A percentile compares a stretch with the other conserved stretches of the same genome.
phyloP scores from a whole-genome alignment of 2,888 invertebrate species.

The Ryuthela nishihirai region DNA sequence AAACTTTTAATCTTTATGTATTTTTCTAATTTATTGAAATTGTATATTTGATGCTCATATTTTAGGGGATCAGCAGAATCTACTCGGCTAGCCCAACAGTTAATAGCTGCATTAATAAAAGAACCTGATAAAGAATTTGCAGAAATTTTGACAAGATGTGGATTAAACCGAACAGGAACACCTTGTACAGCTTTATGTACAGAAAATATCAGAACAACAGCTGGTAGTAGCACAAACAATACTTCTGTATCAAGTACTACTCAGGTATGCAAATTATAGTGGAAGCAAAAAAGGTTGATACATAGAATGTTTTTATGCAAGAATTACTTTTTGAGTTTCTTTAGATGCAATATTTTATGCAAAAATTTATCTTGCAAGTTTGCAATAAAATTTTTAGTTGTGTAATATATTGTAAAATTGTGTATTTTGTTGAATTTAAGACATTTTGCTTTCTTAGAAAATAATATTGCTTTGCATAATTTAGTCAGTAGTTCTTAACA shows the following conservation, averaged over 20 bases:
- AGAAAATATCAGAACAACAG: slow-evolving; percentile 11
- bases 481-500: too few species aligned
- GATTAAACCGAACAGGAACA: slow-evolving; percentile 48
- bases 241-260: slow-evolving; percentile 7
- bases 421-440: too few species aligned
- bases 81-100: slow-evolving; percentile 82
- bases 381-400: too few species aligned
- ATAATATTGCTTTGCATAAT: too few species aligned
- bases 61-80: slow-evolving; percentile 81
- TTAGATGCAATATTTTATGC: too few species aligned
- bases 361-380: too few species aligned
- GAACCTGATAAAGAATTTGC: slow-evolving; percentile 91
- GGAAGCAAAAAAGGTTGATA: too few species aligned
- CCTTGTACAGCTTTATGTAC: slow-evolving; percentile 1
- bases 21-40: not conserved
- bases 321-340: too few species aligned
- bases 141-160: slow-evolving; percentile 70
- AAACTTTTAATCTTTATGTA: not conserved
- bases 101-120: slow-evolving; percentile 87
- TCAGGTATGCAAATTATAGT: not conserved
- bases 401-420: too few species aligned
- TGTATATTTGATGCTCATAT: slow-evolving; percentile 34
- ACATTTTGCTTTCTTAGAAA: too few species aligned
- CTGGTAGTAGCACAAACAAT: slow-evolving; percentile 10
- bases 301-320: too few species aligned